Evolutionary conservation across 2,888 invertebrate genomes (phyloP).

Genomic region (Chrysolina haemoptera): DNA sequence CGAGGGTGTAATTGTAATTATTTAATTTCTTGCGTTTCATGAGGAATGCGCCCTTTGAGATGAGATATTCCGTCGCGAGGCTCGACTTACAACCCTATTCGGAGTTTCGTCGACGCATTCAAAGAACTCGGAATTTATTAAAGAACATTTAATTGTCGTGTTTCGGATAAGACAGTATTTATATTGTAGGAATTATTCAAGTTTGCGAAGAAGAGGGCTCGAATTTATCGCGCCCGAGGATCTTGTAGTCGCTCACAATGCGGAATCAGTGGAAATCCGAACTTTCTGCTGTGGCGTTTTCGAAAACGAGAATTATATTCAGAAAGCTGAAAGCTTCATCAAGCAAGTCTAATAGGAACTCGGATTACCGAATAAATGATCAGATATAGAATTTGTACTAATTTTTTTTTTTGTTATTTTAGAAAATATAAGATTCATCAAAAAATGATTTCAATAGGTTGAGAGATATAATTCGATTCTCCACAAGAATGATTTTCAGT

Average conservation of each 20-base stretch:
- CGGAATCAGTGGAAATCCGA: background rate
- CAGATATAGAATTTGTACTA: too few relatives aligned
- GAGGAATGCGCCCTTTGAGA: constrained; percentile 32
- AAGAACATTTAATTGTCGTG: constrained; percentile 33
- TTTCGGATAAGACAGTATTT: constrained; percentile 32
- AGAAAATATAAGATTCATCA: too few relatives aligned
- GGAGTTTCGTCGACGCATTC: constrained; percentile 26
- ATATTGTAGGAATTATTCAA: constrained; percentile 22
- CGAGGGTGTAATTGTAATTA: constrained; percentile 30
- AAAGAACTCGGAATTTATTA: constrained; percentile 31
- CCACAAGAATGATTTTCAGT: too few relatives aligned
- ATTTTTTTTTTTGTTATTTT: too few relatives aligned
- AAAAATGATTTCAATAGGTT: too few relatives aligned
- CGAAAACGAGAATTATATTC: background rate
- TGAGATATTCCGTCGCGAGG: constrained; percentile 24
- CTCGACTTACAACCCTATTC: background rate
- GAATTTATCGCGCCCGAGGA: constrained; percentile 3
- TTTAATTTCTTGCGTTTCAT: constrained; percentile 25
- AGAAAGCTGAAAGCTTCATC: background rate
- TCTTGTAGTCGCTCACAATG: background rate
- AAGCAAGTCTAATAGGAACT: background rate
- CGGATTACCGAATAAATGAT: background rate
- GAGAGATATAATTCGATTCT: too few relatives aligned
- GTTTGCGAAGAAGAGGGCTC: constrained; percentile 10
- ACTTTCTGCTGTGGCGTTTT: background rate